Base-by-base conservation (phyloP, 2,113 vertebrate genomes). In the Toxostoma redivivum region DNA sequence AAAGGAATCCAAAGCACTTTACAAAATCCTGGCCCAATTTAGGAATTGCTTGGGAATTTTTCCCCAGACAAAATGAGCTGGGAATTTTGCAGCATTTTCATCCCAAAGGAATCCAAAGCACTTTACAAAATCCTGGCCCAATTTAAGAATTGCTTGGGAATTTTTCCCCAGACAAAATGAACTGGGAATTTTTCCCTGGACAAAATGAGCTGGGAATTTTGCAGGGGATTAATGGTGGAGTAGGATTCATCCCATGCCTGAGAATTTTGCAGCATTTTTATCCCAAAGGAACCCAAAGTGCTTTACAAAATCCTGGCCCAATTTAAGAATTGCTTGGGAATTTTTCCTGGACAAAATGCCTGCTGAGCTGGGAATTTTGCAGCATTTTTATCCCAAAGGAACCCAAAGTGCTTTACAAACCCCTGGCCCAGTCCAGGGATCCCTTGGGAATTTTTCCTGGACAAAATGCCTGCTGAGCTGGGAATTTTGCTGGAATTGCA, bases 321-420 rank as follows among this genome's bases (percentile, higher is more conserved):
- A 7, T 38, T 9, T 44, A 22, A 15, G 57, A 25, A 38, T 40
- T 37, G 4, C 25, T 37, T 38, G 69, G 50, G 40, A 79, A 25
- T 24, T 65, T 51, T 40, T 5, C 51, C 56, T 37, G 38, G 38
- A 40, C 11, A 62, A 90, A 92, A 65, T 22, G 7, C 42, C 45
- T 20, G 5, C 40, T 25, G 24, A 50, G 45, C 9, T 4, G 18
- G 60, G 69, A 24, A 51, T 54, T 91, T 10, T 1, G 3, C 9
- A 4, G 40, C 19, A 8, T 81, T 89, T 95, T 85, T 84, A 56
- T 22, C 94, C 84, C 81, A 81, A 76, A 85, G 47, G 84, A 95
- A 38, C 92, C 65, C 65, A 76, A 93, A 91, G 88, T 23, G n/a
- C 74, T 94, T 87, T 79, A 92, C 81, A 81, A 88, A 84, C 51